phyloP scores from a whole-genome alignment of 2,113 vertebrate species.

The Dasyprocta punctata region DNA sequence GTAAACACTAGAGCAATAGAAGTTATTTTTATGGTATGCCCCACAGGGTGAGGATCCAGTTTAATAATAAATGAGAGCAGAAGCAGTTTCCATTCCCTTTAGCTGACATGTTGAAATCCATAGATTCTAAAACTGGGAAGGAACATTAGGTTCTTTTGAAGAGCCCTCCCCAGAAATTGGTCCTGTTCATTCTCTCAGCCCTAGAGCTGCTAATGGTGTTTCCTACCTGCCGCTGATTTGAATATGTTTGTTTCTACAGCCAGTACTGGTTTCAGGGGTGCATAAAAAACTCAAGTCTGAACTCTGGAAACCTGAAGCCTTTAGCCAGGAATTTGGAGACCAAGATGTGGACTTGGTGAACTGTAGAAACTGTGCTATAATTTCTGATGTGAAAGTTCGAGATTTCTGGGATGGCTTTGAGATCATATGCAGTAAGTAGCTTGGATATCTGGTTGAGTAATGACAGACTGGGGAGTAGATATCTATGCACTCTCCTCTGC shows the following conservation, averaged over 20 bases:
- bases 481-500: background rate
- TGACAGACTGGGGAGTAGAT: slow-evolving; percentile 66
- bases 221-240: background rate
- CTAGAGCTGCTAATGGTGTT: background rate
- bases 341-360: slow-evolving; percentile 99
- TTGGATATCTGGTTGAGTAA: slow-evolving; percentile 93
- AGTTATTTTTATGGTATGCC: background rate
- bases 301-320: slow-evolving; percentile 97
- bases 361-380: slow-evolving; percentile 98
- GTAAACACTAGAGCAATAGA: slow-evolving; percentile 4
- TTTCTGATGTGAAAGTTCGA: slow-evolving; percentile 98
- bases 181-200: background rate
- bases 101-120: background rate
- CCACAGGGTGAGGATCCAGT: background rate
- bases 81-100: background rate
- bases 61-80: background rate
- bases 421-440: slow-evolving; percentile 95
- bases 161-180: background rate
- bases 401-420: slow-evolving; percentile 99
- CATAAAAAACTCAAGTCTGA: slow-evolving; percentile 94
- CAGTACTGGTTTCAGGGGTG: slow-evolving; percentile 98
- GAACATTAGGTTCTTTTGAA: slow-evolving; percentile 7
- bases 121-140: slow-evolving; percentile 12
- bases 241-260: slow-evolving; percentile 89
- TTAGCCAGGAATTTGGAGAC: slow-evolving; percentile 98